These are phyloP conservation scores for Lasioglossum albipes DNA, from an alignment of 1,140 invertebrate species.

Conservation along the genomic window DNA sequence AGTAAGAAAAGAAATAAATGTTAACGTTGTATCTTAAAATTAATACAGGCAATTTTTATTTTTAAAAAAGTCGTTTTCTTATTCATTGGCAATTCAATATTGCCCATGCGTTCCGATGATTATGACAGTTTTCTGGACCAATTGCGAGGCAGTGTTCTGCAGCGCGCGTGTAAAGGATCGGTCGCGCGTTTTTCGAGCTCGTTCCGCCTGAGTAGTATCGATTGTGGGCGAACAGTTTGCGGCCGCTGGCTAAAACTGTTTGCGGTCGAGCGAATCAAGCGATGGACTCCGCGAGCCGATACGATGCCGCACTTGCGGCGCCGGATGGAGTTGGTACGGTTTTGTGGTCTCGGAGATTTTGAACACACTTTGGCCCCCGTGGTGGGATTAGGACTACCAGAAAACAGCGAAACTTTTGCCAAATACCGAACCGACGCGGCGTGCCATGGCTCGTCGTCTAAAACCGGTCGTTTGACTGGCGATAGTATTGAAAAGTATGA, in stretches of 20 bases:
- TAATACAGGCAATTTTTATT: too few relatives aligned
- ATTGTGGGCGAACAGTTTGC: conserved; percentile 26
- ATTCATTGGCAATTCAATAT: too few relatives aligned
- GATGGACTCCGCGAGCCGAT: conserved; percentile 5
- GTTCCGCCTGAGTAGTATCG: conserved; percentile 19
- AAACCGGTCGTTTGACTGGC: too few relatives aligned
- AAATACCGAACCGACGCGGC: neutral
- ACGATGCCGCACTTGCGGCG: conserved; percentile 8
- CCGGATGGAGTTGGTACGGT: neutral
- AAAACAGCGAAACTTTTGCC: neutral
- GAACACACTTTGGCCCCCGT: neutral
- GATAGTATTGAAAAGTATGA: too few relatives aligned
- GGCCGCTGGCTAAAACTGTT: conserved; percentile 31
- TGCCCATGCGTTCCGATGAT: too few relatives aligned
- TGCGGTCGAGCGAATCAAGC: conserved; percentile 32
- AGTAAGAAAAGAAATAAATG: too few relatives aligned
- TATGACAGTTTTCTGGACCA: too few relatives aligned
- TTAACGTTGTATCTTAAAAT: too few relatives aligned
- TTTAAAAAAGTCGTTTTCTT: too few relatives aligned
- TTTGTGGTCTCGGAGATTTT: conserved; percentile 13
- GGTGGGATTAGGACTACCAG: neutral
- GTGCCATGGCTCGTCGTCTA: too few relatives aligned
- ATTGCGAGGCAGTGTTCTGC: too few relatives aligned
- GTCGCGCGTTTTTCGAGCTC: neutral
- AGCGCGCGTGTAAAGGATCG: neutral